Conservation (phyloP, 1,140 invertebrate genomes). For the Sesamia nonagrioides region DNA sequence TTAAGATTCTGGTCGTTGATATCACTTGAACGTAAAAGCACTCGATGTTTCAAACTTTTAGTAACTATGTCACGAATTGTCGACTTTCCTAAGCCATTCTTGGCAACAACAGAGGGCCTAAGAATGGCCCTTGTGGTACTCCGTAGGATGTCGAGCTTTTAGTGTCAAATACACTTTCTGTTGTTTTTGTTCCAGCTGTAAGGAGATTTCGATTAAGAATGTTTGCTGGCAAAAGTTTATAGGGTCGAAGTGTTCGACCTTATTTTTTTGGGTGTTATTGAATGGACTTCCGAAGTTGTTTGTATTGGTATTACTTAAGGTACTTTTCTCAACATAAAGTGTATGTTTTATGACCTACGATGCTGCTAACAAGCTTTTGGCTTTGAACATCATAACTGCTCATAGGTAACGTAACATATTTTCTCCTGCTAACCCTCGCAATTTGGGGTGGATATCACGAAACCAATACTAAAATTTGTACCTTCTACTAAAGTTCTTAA, state of each 20-base stretch:
- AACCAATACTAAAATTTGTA: background rate
- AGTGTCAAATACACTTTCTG: conserved; percentile 65
- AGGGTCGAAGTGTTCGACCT: background rate
- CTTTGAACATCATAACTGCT: background rate
- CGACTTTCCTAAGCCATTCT: conserved; percentile 75
- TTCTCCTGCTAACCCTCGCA: background rate
- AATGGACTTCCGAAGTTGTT: background rate
- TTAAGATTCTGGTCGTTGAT: conserved; percentile 60
- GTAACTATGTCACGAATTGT: conserved; percentile 77
- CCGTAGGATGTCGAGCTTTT: conserved; percentile 74
- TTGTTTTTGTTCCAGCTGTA: conserved; percentile 46
- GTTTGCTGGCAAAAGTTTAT: conserved; percentile 32
- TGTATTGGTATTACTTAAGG: conserved; percentile 8
- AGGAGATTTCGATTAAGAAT: conserved; percentile 10
- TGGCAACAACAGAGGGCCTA: conserved; percentile 70
- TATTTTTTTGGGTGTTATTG: conserved; percentile 27
- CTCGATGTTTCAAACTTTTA: conserved; percentile 84
- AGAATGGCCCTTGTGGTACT: conserved; percentile 79
- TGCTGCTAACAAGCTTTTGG: background rate
- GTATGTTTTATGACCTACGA: background rate
- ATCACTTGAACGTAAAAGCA: conserved; percentile 76
- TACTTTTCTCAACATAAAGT: background rate
- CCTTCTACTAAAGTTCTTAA: conserved; percentile 13
- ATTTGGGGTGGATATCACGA: background rate
- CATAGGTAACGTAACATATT: conserved; percentile 5